Conservation (phyloP, 2,888 invertebrate genomes). For the Synergus gifuensis region DNA sequence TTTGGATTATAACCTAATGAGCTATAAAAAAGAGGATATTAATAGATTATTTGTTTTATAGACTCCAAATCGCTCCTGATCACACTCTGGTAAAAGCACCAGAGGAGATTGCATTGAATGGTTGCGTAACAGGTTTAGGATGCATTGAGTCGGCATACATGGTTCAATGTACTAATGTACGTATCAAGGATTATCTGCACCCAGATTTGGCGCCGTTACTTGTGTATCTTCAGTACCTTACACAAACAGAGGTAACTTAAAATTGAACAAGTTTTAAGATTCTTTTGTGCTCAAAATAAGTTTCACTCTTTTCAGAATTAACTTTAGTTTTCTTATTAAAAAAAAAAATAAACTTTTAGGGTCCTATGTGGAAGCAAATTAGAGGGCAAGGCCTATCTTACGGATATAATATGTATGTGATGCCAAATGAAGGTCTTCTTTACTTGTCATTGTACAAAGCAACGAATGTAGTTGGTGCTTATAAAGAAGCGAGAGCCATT, state of each 20-base stretch:
- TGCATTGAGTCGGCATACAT: slow-evolving; percentile 90
- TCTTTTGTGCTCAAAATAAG: no score
- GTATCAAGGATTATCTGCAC: slow-evolving; percentile 82
- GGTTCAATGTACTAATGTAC: slow-evolving; percentile 82
- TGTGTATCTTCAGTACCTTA: slow-evolving; percentile 91
- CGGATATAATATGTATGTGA: slow-evolving; percentile 84
- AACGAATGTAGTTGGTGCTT: slow-evolving; percentile 89
- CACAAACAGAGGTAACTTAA: slow-evolving; percentile 86
- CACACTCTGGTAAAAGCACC: slow-evolving; percentile 76
- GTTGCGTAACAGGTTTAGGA: slow-evolving; percentile 88
- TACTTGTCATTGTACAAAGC: slow-evolving; percentile 87
- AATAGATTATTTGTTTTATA: slow-evolving; percentile 55
- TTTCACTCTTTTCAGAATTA: no score
- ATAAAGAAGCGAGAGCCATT: slow-evolving; percentile 87
- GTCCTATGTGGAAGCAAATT: slow-evolving; percentile 93
- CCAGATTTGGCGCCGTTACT: slow-evolving; percentile 86
- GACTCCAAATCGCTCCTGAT: slow-evolving; percentile 78
- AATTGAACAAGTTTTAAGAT: no score
- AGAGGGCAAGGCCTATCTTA: slow-evolving; percentile 93
- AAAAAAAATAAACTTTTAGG: slow-evolving; percentile 78
- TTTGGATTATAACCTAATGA: background rate
- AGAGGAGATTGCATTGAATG: slow-evolving; percentile 76
- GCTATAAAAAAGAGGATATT: background rate
- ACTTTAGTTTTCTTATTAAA: no score
- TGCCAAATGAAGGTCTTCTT: slow-evolving; percentile 85